Evolutionary conservation across 2,113 vertebrate genomes (phyloP), one percentile per base, ranked within the genome.

Genomic region (Polypterus bichir): DNA sequence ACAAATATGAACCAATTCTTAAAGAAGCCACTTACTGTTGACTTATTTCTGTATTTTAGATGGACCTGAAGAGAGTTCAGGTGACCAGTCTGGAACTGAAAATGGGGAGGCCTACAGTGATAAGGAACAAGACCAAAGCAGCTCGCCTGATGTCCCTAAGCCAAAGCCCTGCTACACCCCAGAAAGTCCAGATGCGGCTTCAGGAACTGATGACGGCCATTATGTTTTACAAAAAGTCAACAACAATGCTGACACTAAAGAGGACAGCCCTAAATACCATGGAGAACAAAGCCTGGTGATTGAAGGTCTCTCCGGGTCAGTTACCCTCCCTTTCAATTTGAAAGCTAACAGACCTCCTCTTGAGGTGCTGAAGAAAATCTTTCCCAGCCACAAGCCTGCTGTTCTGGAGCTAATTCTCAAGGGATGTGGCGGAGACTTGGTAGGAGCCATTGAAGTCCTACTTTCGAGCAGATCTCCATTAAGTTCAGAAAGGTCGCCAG

Each of bases 311-410:
- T 81, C 89, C 0, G 93, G 93, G 9, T 90, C 92, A 7, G 84
- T 97, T 64, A 88, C 83, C 58, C 83, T 97, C 59, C 94, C 96
- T 59, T 89, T 96, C 71, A 89, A 88, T 77, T 78, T 97, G 65
- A 83, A 93, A 61, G 88, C 90, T 71, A 95, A 98, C 78, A 83
- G 92, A 7, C 96, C 96, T 0, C 96, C 96, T 0, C 82, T 98
- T 27, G 96, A 99, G 57, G 94, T 99, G 57, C 74, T 99, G 56
- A 94, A 92, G 75, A 97, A 95, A 74, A 97, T 99, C 65, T 99
- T 99, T 72, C 96, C 96, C 6, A 79, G 78, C 49, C 96, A 99
- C 78, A 98, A 98, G 77, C 91, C 95, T 0, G 69, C 95, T 0
- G 95, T 99, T 2, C 85, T 99, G n/a, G 96, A 98, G 75, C 69